Base-by-base conservation (phyloP, 2,888 invertebrate genomes). In the Spialia ferax region DNA sequence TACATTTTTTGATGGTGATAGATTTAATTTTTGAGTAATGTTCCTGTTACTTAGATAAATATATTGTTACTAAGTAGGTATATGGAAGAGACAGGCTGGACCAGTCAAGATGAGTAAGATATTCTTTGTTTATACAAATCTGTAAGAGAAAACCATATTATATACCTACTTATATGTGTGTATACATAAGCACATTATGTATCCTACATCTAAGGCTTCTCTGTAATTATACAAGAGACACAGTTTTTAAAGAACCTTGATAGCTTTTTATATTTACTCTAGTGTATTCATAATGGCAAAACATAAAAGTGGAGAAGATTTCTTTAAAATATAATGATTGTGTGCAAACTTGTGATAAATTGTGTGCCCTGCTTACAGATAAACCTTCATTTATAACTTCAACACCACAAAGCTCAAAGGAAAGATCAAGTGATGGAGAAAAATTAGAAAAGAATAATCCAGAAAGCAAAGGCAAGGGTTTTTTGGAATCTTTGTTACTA, bases 381-480 rank as follows among this genome's bases (percentile, higher is more conserved):
- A 85, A 84, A 70, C 79, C 83, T 38, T 84, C 78, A 50, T 85
- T 87, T 77, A 77, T 78, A 15, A 85, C 86, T 52, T 86, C 89
- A 13, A 85, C 87, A 63, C 84, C 86, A 38, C 83, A 84, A 72
- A 82, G 80, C 64, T 85, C 83, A 70, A 88, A 85, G 69, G 86
- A 88, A 66, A 80, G 79, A 66, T 77, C 82, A 63, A 82, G 87
- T 59, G 86, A 87, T 32, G 4, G 20, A 50, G 48, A 50, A 10
- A 13, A 22, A 50, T 22, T 22, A 50, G 48, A 13, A 11, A 22
- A 50, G 13, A 22, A 5, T 11, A 13, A 84, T 77, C 83, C 86
- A 59, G 90, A 87, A 79, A 86, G 86, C 76, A 83, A 89, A 80
- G 91, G 92, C 89, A 79, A 29, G 50, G 18, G 15, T 42, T 18